phyloP scores from a whole-genome alignment of 2,888 invertebrate genomes.

The Himalopsyche kuldschensis region DNA sequence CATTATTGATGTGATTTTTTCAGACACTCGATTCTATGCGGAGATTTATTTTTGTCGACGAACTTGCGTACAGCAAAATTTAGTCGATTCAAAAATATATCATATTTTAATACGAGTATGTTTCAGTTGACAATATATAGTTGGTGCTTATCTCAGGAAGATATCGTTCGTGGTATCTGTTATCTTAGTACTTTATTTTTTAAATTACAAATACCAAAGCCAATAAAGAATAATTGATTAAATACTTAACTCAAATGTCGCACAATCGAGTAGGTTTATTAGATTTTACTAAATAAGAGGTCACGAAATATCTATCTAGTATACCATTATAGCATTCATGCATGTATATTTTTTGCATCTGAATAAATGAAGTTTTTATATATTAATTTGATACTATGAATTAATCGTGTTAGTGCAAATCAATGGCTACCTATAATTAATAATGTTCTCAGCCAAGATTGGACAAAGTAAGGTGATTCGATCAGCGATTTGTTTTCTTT shows the following conservation, averaged over 20 bases:
- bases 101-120: too few relatives aligned
- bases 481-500: background rate
- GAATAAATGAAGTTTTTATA: background rate
- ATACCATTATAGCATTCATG: background rate
- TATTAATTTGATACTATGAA: background rate
- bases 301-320: background rate
- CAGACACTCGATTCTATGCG: too few relatives aligned
- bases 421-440: background rate
- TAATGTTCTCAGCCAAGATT: background rate
- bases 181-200: too few relatives aligned
- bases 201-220: too few relatives aligned
- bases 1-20: background rate
- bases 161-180: too few relatives aligned
- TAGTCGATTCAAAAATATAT: too few relatives aligned
- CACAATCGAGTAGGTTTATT: background rate
- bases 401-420: background rate
- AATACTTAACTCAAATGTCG: too few relatives aligned
- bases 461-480: background rate
- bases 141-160: too few relatives aligned
- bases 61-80: too few relatives aligned
- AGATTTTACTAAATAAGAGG: background rate
- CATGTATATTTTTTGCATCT: background rate
- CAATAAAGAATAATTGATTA: too few relatives aligned
- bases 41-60: too few relatives aligned
- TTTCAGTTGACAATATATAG: too few relatives aligned